phyloP scores from a whole-genome alignment of 92 coral and sea anemone species.

The Palythoa caribaeorum region DNA sequence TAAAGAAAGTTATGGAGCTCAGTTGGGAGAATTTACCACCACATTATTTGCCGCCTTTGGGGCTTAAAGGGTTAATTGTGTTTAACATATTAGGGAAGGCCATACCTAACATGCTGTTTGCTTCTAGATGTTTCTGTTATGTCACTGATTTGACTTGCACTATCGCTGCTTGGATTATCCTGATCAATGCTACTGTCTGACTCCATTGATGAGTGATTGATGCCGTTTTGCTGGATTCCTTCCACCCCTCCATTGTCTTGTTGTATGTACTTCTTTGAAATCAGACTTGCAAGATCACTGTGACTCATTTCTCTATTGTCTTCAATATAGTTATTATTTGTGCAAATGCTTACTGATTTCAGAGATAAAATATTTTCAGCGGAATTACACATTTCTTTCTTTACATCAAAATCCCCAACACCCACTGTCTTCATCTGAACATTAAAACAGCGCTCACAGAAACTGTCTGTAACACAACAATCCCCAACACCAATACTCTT shows the following conservation, averaged over 20 bases:
- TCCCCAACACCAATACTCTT: constrained; percentile 89
- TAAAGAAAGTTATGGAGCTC: too few species aligned
- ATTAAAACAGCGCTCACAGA: constrained; percentile 90
- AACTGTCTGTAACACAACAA: constrained; percentile 89
- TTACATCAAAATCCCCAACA: constrained; percentile 84
- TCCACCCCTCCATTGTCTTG: constrained; percentile 33
- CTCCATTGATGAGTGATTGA: constrained; percentile 60
- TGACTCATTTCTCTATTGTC: constrained; percentile 46
- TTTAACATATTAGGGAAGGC: not conserved
- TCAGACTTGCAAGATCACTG: constrained; percentile 47
- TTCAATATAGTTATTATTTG: constrained; percentile 60
- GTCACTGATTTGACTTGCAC: constrained; percentile 86
- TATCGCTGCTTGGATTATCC: constrained; percentile 91
- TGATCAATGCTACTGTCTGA: constrained; percentile 89
- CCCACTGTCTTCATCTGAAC: constrained; percentile 83
- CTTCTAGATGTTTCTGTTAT: constrained; percentile 62
- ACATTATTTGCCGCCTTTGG: too few species aligned
- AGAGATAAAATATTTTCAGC: constrained; percentile 10
- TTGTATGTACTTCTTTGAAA: constrained; percentile 52
- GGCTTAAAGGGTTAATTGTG: not conserved
- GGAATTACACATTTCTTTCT: constrained; percentile 22
- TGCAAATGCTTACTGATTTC: constrained; percentile 36
- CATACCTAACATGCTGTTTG: constrained; percentile 81
- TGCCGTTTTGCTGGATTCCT: constrained; percentile 46
- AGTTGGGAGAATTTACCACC: too few species aligned